These are phyloP conservation scores for Eulithis testata DNA, from an alignment of 2,888 invertebrate species.

Conservation along the genomic window DNA sequence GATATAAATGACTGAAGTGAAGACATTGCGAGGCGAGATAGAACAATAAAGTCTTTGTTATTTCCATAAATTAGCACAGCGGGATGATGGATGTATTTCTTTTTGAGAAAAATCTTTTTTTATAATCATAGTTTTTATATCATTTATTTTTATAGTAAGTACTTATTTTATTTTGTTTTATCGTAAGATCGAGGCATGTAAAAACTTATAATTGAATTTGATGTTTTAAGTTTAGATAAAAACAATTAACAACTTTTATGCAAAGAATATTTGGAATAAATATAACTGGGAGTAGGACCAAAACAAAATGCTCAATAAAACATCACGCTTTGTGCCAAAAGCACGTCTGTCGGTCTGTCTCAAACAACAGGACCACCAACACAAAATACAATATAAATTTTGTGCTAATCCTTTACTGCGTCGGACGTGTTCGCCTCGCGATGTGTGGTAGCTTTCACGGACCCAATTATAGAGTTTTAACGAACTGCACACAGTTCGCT, in stretches of 20 bases:
- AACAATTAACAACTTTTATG: too few species aligned
- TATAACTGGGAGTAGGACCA: too few species aligned
- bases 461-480: slow-evolving; percentile 66
- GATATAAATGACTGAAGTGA: slow-evolving; percentile 49
- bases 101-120: not conserved
- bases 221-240: too few species aligned
- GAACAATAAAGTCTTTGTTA: slow-evolving; percentile 54
- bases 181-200: not conserved
- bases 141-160: not conserved
- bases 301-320: too few species aligned
- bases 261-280: not conserved
- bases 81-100: not conserved
- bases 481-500: slow-evolving; percentile 57
- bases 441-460: slow-evolving; percentile 46
- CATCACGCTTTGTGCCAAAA: slow-evolving; percentile 13
- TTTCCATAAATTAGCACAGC: slow-evolving; percentile 24
- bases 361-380: slow-evolving; percentile 23
- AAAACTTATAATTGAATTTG: too few species aligned
- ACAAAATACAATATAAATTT: slow-evolving; percentile 46
- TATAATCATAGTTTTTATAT: not conserved
- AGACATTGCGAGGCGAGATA: slow-evolving; percentile 44
- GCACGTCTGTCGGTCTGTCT: slow-evolving; percentile 10
- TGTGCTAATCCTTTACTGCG: slow-evolving; percentile 49
- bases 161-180: not conserved
- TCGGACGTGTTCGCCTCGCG: slow-evolving; percentile 45